phyloP scores from a whole-genome alignment of 2,113 vertebrate species.

The Catagonus wagneri region DNA sequence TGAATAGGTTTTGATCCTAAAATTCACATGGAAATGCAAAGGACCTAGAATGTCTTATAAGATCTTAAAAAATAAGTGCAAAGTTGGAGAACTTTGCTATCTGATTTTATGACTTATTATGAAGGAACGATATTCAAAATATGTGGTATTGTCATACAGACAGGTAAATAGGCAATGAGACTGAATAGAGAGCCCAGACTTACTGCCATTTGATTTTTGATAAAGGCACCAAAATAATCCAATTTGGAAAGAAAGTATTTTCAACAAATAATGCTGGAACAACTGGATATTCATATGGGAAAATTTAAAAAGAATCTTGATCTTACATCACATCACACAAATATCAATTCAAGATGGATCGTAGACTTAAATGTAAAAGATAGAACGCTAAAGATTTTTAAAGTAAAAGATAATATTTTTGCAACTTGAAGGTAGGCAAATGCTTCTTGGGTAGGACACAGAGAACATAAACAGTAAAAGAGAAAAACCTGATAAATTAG shows the following conservation, averaged over 20 bases:
- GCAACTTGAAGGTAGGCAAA: background rate
- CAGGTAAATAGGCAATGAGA: background rate
- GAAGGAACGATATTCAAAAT: background rate
- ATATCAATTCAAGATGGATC: background rate
- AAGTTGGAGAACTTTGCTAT: background rate
- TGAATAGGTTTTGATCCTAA: slow-evolving; percentile 17
- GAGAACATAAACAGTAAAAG: slow-evolving; percentile 2
- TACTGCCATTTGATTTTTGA: background rate
- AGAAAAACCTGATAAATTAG: background rate
- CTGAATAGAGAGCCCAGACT: background rate
- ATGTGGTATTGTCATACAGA: background rate
- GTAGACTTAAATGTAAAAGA: background rate
- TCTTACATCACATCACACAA: background rate
- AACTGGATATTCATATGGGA: background rate
- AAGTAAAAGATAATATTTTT: background rate
- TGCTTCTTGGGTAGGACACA: background rate
- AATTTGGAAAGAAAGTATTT: background rate
- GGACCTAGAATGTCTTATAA: background rate
- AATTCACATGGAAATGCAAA: background rate
- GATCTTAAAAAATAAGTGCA: slow-evolving; percentile 38
- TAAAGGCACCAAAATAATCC: background rate
- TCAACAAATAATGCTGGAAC: background rate
- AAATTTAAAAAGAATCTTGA: background rate
- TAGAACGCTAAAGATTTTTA: background rate
- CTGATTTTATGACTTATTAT: slow-evolving; percentile 44